A percentile compares a stretch with the other conserved stretches of the same genome.
phyloP scores from a whole-genome alignment of 2,797 vertebrate genomes.

The Phrynocephalus forsythii region DNA sequence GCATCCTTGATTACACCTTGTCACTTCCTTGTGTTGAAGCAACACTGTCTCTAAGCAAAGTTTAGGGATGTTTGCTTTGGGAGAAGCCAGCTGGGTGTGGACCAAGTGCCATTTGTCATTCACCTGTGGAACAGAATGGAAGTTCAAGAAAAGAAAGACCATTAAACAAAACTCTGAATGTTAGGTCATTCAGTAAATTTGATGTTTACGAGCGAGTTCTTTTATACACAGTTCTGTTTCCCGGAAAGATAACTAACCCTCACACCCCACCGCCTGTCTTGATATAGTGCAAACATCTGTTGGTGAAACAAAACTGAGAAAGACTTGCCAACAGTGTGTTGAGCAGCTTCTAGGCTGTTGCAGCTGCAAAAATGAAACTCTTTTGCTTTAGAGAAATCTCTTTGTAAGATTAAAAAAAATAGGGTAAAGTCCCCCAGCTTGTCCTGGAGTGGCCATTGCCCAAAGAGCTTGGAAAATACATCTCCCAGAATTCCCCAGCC shows the following conservation, averaged over 20 bases:
- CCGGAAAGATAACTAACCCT: not conserved
- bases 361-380: not conserved
- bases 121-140: not conserved
- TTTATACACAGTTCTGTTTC: not conserved
- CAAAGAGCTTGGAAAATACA: too few relatives aligned
- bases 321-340: not conserved
- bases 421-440: not conserved
- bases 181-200: not conserved
- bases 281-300: not conserved
- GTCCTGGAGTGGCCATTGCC: not conserved
- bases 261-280: not conserved
- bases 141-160: not conserved
- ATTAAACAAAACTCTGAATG: not conserved
- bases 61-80: not conserved
- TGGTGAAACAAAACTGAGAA: not conserved
- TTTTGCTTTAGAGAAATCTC: not conserved
- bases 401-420: not conserved
- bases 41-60: not conserved
- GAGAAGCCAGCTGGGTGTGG: not conserved
- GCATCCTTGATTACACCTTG: not conserved
- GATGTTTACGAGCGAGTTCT: not conserved
- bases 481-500: too few relatives aligned
- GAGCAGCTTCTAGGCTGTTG: not conserved
- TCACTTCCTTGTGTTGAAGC: not conserved
- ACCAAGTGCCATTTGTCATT: not conserved